Conservation (phyloP, 2,888 invertebrate species). For the Anticlea derivata region DNA sequence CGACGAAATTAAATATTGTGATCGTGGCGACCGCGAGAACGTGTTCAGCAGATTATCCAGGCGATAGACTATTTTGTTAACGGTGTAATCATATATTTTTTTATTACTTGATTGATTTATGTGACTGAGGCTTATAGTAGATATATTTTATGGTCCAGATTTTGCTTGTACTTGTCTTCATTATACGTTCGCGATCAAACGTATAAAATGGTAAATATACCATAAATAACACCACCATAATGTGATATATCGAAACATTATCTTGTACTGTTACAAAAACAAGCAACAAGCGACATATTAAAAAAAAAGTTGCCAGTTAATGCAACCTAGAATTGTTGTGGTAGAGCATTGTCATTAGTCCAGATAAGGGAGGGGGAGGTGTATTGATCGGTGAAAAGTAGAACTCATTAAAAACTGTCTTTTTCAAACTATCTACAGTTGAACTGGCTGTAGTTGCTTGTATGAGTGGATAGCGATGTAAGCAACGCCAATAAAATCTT, state of each 20-base stretch:
- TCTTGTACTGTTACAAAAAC: too few species aligned
- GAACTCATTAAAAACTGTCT: neutral
- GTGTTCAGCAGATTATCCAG: slow-evolving; percentile 20
- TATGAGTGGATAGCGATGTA: too few species aligned
- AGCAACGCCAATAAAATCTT: slow-evolving; percentile 2
- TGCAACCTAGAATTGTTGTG: neutral
- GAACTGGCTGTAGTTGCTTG: neutral
- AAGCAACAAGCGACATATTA: too few species aligned
- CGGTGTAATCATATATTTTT: slow-evolving; percentile 2
- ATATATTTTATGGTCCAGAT: neutral
- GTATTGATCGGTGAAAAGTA: neutral
- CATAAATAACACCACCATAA: too few species aligned
- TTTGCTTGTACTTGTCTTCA: too few species aligned
- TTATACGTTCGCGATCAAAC: too few species aligned
- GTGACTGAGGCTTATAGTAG: neutral
- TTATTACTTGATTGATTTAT: slow-evolving; percentile 6
- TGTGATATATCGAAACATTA: too few species aligned
- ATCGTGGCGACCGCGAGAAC: slow-evolving; percentile 22
- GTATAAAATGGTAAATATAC: too few species aligned
- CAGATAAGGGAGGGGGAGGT: neutral
- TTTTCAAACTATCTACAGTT: neutral
- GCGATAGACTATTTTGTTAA: slow-evolving; percentile 5
- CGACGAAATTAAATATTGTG: slow-evolving; percentile 39
- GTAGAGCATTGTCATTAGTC: slow-evolving; percentile 1
- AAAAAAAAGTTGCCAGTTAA: neutral